Conservation (phyloP, 2,888 invertebrate genomes). For the Craniophora ligustri region DNA sequence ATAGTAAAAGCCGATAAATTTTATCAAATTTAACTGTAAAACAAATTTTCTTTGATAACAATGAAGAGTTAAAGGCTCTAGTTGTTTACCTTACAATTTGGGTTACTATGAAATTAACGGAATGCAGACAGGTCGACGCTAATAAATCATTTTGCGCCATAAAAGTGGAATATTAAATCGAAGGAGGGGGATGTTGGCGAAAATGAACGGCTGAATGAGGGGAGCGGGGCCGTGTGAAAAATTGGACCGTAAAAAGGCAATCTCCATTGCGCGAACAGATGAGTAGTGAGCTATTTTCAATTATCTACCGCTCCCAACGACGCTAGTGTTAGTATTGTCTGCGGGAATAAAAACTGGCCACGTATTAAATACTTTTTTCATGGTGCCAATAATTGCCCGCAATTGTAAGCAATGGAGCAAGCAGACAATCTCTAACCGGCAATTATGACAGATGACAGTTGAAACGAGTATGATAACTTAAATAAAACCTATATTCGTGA, state of each 20-base stretch:
- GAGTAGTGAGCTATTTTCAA: conserved; percentile 76
- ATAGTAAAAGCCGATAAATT: no score
- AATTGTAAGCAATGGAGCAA: no score
- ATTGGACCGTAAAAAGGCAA: conserved; percentile 82
- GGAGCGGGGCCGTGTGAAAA: conserved; percentile 69
- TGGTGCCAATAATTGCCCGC: no score
- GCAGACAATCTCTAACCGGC: no score
- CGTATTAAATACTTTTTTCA: conserved; percentile 2
- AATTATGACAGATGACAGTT: no score
- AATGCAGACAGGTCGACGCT: conserved; percentile 62
- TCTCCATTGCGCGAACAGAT: conserved; percentile 73
- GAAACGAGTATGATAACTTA: no score
- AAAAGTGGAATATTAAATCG: conserved; percentile 82
- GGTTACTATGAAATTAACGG: conserved; percentile 68
- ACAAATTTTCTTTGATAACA: conserved; percentile 5
- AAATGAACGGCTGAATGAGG: conserved; percentile 73
- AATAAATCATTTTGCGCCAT: conserved; percentile 80
- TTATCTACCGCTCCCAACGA: conserved; percentile 52
- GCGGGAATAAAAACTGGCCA: conserved; percentile 14
- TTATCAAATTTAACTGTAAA: background rate
- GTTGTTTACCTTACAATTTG: conserved; percentile 59
- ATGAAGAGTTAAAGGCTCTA: conserved; percentile 24
- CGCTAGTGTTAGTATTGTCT: conserved; percentile 38
- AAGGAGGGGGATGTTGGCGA: conserved; percentile 70
- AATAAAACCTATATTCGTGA: no score